phyloP scores from a whole-genome alignment of 2,113 vertebrate species.

The Ophiodon elongatus region DNA sequence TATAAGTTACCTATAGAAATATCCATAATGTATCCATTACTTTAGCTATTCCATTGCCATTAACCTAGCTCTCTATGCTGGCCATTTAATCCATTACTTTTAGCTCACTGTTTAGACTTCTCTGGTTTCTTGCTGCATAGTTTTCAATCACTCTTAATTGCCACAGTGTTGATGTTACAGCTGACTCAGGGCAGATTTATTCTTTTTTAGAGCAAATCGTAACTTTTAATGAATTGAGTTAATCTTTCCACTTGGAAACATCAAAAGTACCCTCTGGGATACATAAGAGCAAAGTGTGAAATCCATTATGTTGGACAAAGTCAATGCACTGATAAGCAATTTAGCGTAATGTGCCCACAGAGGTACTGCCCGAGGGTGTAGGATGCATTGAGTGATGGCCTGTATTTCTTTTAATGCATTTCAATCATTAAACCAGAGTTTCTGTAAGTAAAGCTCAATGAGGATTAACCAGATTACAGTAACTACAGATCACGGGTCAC shows the following conservation, averaged over 20 bases:
- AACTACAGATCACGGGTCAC: conserved; percentile 30
- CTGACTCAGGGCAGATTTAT: neutral
- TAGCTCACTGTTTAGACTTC: neutral
- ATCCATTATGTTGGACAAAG: conserved; percentile 30
- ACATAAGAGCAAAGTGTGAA: conserved; percentile 26
- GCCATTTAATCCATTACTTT: neutral
- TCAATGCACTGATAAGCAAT: neutral
- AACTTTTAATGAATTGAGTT: neutral
- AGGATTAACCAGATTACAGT: conserved; percentile 64
- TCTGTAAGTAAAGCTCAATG: conserved; percentile 56
- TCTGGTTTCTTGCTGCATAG: neutral
- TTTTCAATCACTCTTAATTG: neutral
- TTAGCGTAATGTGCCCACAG: conserved; percentile 6
- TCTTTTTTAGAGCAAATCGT: neutral
- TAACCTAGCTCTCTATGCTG: neutral
- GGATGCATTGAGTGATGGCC: conserved; percentile 28
- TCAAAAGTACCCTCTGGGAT: neutral
- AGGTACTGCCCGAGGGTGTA: conserved; percentile 32
- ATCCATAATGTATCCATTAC: no score
- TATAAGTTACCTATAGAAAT: neutral
- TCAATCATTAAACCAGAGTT: conserved; percentile 56
- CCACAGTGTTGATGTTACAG: neutral
- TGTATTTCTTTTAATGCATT: conserved; percentile 54
- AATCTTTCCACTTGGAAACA: neutral
- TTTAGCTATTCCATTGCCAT: neutral